These are phyloP conservation scores for Cactoblastis cactorum DNA, from an alignment of 2,888 invertebrate genomes.

Conservation along the genomic window DNA sequence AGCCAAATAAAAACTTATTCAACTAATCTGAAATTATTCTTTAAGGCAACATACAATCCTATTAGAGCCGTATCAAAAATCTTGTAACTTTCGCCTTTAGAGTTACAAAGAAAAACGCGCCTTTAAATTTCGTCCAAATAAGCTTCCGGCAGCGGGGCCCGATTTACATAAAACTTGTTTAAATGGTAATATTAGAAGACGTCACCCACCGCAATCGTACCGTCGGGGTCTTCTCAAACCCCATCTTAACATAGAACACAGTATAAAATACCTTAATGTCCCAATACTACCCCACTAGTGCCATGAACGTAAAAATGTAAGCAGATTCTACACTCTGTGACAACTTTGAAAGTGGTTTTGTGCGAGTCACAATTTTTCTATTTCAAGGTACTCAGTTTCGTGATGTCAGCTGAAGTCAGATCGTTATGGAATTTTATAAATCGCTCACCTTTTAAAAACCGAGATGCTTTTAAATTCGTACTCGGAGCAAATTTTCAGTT, in stretches of 20 bases:
- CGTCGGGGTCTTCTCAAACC: conserved; percentile 48
- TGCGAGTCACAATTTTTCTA: conserved; percentile 39
- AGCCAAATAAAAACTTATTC: conserved; percentile 45
- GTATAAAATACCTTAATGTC: conserved; percentile 15
- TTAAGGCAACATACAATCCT: conserved; percentile 59
- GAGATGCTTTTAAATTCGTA: conserved; percentile 17
- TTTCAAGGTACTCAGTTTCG: conserved; percentile 45
- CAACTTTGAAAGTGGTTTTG: conserved; percentile 29
- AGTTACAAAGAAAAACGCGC: conserved; percentile 64
- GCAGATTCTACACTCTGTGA: conserved; percentile 28
- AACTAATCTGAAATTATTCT: conserved; percentile 63
- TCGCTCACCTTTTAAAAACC: conserved; percentile 21
- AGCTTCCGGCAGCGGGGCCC: conserved; percentile 55
- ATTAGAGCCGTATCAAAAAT: conserved; percentile 62
- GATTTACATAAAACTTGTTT: conserved; percentile 80
- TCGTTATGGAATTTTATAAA: conserved; percentile 31
- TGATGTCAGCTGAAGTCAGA: conserved; percentile 31
- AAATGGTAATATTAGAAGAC: conserved; percentile 78
- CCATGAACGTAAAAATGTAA: background rate
- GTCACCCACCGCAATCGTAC: conserved; percentile 64
- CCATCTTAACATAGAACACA: conserved; percentile 38
- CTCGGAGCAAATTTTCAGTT: conserved; percentile 5
- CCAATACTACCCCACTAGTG: conserved; percentile 20
- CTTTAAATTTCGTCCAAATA: conserved; percentile 66
- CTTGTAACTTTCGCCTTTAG: conserved; percentile 68